Evolutionary conservation across 2,113 vertebrate genomes (phyloP).

Genomic region (Holacanthus passer): DNA sequence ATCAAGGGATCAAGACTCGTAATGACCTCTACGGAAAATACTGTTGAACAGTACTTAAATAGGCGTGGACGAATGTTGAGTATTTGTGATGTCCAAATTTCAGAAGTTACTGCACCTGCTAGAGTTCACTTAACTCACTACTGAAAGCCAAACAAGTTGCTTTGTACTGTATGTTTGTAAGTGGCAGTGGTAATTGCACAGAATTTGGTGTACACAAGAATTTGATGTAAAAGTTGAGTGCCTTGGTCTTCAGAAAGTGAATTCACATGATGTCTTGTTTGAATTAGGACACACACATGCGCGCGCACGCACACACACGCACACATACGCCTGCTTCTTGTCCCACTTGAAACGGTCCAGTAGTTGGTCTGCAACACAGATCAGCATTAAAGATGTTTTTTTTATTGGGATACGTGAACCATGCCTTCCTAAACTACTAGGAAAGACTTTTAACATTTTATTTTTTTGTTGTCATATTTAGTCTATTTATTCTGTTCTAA

Average conservation of each 20-base stretch:
- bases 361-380: constrained; percentile 27
- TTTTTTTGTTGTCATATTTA: constrained; percentile 17
- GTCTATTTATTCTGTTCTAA: constrained; percentile 55
- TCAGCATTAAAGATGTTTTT: constrained; percentile 25
- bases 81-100: constrained; percentile 14
- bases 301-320: too few species aligned
- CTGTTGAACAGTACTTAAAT: constrained; percentile 71
- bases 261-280: constrained; percentile 59
- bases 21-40: constrained; percentile 14
- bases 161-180: constrained; percentile 39
- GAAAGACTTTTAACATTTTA: constrained; percentile 4
- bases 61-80: constrained; percentile 17
- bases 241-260: constrained; percentile 69
- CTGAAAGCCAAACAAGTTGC: constrained; percentile 16
- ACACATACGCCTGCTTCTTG: constrained; percentile 42
- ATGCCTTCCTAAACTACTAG: constrained; percentile 1
- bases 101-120: constrained; percentile 18
- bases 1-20: neutral
- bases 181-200: constrained; percentile 25
- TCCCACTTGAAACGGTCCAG: constrained; percentile 30
- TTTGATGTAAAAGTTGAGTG: constrained; percentile 70
- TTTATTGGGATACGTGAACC: neutral
- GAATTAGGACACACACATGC: constrained; percentile 44
- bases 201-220: constrained; percentile 44
- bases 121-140: neutral